A percentile compares a stretch with the other conserved stretches of the same genome.
Evolutionary conservation across 2,888 invertebrate genomes (phyloP).

Genomic region (Gymnoscelis rufifasciata): DNA sequence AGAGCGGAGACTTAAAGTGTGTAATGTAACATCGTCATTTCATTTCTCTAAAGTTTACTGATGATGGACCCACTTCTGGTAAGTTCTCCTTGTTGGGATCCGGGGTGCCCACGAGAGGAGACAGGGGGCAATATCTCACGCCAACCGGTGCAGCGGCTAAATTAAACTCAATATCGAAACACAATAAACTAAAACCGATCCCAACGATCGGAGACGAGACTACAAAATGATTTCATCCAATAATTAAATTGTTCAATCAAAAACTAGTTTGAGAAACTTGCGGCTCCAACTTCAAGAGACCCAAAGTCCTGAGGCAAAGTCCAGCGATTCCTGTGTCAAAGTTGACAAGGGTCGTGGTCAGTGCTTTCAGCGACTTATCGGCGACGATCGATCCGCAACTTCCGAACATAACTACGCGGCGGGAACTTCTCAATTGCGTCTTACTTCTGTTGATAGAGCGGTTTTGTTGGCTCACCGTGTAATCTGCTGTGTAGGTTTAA

Average conservation of each 20-base stretch:
- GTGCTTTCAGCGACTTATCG: slow-evolving; percentile 48
- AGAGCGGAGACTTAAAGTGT: too few relatives aligned
- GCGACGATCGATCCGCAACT: slow-evolving; percentile 37
- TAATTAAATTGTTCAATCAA: slow-evolving; percentile 7
- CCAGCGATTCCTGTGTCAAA: slow-evolving; percentile 46
- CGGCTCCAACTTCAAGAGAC: slow-evolving; percentile 6
- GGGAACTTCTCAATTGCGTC: slow-evolving; percentile 28
- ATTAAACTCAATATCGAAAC: too few relatives aligned
- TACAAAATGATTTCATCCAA: too few relatives aligned
- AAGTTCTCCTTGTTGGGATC: too few relatives aligned
- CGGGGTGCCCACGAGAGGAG: too few relatives aligned
- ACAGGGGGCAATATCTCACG: too few relatives aligned
- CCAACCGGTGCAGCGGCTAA: too few relatives aligned
- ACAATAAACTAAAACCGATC: too few relatives aligned
- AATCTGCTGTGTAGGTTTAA: neutral
- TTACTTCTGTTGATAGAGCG: slow-evolving; percentile 23
- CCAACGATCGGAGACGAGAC: too few relatives aligned
- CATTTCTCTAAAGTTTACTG: too few relatives aligned
- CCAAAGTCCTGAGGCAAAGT: slow-evolving; percentile 25
- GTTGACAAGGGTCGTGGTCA: slow-evolving; percentile 59
- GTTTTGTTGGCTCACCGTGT: slow-evolving; percentile 18
- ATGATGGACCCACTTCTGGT: too few relatives aligned
- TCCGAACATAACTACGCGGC: slow-evolving; percentile 32
- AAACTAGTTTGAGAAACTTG: slow-evolving; percentile 7
- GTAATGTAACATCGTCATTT: too few relatives aligned